Evolutionary conservation across 1,140 invertebrate species (phyloP).

Genomic region (Brachystomella parvula): DNA sequence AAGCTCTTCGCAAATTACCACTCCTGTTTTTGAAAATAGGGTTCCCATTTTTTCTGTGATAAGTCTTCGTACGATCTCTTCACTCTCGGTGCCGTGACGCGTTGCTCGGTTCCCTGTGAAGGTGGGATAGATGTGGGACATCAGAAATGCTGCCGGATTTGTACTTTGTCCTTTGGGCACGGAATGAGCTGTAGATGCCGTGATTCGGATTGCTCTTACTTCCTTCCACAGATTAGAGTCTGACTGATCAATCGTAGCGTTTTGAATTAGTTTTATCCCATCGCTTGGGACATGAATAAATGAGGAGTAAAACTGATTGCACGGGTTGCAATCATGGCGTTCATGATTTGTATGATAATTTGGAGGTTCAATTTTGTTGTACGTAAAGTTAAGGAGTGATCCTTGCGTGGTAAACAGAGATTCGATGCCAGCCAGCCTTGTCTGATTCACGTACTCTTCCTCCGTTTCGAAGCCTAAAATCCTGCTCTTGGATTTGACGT

Average conservation of each 20-base stretch:
- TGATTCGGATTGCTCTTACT: background rate
- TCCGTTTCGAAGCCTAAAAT: too few species aligned
- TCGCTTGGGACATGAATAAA: background rate
- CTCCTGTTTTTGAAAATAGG: background rate
- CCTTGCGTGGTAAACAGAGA: too few species aligned
- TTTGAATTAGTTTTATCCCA: background rate
- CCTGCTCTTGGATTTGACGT: too few species aligned
- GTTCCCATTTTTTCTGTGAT: background rate
- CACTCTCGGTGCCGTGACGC: background rate
- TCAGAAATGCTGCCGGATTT: background rate
- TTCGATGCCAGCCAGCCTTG: too few species aligned
- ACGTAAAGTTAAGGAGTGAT: too few species aligned
- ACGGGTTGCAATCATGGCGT: too few species aligned
- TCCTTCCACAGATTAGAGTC: background rate
- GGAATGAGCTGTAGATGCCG: background rate
- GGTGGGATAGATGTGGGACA: background rate
- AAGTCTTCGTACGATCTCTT: background rate
- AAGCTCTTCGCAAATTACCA: background rate
- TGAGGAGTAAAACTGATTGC: too few species aligned
- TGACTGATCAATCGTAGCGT: background rate
- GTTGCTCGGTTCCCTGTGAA: background rate
- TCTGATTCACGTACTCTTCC: too few species aligned
- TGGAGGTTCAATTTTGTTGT: too few species aligned
- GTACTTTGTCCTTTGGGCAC: background rate
- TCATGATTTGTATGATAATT: too few species aligned